A percentile compares a stretch with the other conserved stretches of the same genome.
These are phyloP conservation scores for Nipponia nippon DNA, from an alignment of 2,113 vertebrate species.

Conservation along the genomic window DNA sequence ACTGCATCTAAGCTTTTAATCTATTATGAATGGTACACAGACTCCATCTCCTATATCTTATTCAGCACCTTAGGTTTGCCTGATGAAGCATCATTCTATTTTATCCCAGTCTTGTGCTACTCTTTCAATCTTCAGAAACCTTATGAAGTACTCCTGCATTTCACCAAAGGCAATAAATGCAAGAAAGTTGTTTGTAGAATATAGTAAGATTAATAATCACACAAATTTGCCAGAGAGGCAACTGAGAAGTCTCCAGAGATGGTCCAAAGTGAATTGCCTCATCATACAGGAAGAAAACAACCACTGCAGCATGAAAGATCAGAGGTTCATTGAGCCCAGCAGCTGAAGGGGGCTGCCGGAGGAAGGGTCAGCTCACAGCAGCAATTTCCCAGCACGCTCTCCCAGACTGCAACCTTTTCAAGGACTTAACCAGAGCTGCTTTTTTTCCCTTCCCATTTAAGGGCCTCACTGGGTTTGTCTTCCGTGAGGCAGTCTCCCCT, in stretches of 20 bases:
- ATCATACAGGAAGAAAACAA: not conserved
- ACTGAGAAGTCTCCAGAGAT: not conserved
- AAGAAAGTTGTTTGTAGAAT: not conserved
- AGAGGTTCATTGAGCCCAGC: not conserved
- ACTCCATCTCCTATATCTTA: not conserved
- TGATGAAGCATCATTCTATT: not conserved
- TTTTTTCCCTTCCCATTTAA: not conserved
- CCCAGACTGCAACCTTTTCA: not conserved
- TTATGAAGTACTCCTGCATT: not conserved
- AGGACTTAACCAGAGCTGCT: not conserved
- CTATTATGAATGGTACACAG: slow-evolving; percentile 52
- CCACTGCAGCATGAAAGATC: not conserved
- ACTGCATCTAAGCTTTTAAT: slow-evolving; percentile 47
- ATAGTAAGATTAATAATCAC: not conserved
- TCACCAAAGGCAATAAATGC: not conserved
- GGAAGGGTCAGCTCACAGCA: not conserved
- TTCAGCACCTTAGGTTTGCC: not conserved
- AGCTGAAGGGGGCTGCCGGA: not conserved
- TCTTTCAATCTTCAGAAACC: not conserved
- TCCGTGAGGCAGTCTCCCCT: not conserved
- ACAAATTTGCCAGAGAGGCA: not conserved
- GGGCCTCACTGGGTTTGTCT: not conserved
- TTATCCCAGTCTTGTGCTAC: not conserved
- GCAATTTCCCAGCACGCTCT: not conserved
- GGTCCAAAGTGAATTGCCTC: not conserved